A percentile compares a stretch with the other conserved stretches of the same genome.
phyloP scores from a whole-genome alignment of 2,113 vertebrate genomes.

The Melanerpes formicivorus region DNA sequence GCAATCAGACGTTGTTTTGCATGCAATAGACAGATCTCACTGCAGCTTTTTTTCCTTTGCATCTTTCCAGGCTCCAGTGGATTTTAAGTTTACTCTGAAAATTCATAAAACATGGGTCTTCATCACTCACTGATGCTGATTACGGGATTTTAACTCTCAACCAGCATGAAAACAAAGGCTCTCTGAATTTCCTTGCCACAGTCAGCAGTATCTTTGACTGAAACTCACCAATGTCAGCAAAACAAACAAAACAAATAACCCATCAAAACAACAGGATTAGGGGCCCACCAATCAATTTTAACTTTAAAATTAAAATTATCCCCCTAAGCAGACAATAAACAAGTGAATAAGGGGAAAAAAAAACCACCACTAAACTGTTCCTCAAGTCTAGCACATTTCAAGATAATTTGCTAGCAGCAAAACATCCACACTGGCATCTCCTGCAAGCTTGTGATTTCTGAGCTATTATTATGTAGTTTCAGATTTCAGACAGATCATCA shows the following conservation, averaged over 20 bases:
- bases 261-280: neutral
- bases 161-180: neutral
- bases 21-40: neutral
- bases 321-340: neutral
- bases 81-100: neutral
- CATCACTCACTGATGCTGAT: neutral
- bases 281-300: neutral
- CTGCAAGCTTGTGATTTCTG: constrained; percentile 12
- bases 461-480: constrained; percentile 12
- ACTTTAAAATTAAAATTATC: neutral
- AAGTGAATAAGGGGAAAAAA: neutral
- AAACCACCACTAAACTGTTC: neutral
- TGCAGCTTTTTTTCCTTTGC: fast-evolving
- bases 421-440: neutral
- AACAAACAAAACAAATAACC: neutral
- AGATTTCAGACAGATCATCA: constrained; percentile 29
- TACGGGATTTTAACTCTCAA: neutral
- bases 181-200: neutral
- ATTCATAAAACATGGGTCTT: neutral
- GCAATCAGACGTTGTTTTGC: neutral
- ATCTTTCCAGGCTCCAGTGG: neutral
- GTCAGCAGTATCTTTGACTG: neutral
- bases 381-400: neutral
- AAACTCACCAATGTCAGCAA: neutral
- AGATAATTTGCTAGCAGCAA: neutral